Evolutionary conservation across 2,113 vertebrate species (phyloP), one percentile per base, ranked within the genome.

Genomic region (Donacobius atricapilla): DNA sequence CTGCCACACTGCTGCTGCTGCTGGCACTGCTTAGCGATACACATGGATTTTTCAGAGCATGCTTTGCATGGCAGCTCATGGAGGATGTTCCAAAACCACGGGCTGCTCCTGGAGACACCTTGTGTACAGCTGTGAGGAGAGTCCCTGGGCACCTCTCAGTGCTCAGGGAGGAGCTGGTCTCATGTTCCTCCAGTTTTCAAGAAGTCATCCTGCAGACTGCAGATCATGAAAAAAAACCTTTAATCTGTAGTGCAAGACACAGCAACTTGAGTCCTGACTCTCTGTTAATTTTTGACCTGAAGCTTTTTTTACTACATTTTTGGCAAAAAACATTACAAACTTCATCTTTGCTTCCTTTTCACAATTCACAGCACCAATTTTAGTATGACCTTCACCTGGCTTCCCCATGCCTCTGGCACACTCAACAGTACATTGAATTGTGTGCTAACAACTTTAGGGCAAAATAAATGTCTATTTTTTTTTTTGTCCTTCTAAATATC

Each of bases 341-440:
- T 95, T 97, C 96, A 97, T 90, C 94, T 98, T 92, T 97, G 94
- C 83, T 77, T 96, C 70, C 77, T 77, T 91, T 85, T 95, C 95
- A 87, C 83, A 96, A 90, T 94, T 96, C 93, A 95, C 96, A 97
- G 85, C 80, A 93, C 83, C 95, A 97, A 96, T 98, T 97, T 96
- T 44, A 97, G 85, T 45, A 80, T 27, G 87, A 98, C 97, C 97
- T 98, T 97, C 93, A 96, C 90, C 87, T 95, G 94, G 88, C 91
- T 97, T 95, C 71, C 75, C 24, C 19, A 69, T 81, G 83, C 78
- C 60, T 94, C 73, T 48, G 58, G 57, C 87, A 94, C 80, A 84
- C 90, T 97, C 77, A 86, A 81, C 53, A 89, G 79, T 48, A 85
- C 83, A 80, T 9, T 94, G 88, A 93, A 94, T 88, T 94, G 92